These are phyloP conservation scores for Sisyra nigra DNA, from an alignment of 2,888 invertebrate genomes.

Conservation along the genomic window DNA sequence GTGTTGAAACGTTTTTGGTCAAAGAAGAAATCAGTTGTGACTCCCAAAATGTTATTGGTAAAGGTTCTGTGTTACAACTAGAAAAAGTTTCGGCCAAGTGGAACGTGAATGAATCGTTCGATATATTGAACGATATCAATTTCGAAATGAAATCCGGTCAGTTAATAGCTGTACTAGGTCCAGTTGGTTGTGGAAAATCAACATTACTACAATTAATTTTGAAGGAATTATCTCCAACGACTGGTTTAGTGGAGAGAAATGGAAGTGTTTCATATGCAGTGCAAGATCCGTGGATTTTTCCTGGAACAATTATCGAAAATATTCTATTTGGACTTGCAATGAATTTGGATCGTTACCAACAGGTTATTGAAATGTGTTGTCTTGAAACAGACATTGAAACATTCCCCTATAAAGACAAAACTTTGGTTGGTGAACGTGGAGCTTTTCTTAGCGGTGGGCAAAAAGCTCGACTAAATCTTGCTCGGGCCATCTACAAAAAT, in stretches of 20 bases:
- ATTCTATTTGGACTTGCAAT: slow-evolving; percentile 73
- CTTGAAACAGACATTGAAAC: slow-evolving; percentile 83
- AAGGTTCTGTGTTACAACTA: too few species aligned
- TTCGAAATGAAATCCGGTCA: slow-evolving; percentile 46
- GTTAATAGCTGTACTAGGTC: slow-evolving; percentile 73
- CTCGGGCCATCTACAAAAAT: slow-evolving; percentile 79
- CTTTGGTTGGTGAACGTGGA: slow-evolving; percentile 97
- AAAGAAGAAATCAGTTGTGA: slow-evolving; percentile 26
- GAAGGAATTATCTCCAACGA: slow-evolving; percentile 77
- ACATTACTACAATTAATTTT: slow-evolving; percentile 76
- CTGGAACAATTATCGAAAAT: slow-evolving; percentile 83
- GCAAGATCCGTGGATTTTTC: slow-evolving; percentile 97
- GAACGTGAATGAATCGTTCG: slow-evolving; percentile 40
- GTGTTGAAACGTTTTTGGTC: slow-evolving; percentile 45
- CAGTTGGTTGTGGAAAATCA: slow-evolving; percentile 79
- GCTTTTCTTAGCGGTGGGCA: slow-evolving; percentile 83
- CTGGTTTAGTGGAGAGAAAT: slow-evolving; percentile 61
- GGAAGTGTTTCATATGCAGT: slow-evolving; percentile 67
- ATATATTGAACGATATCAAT: slow-evolving; percentile 62
- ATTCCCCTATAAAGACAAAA: slow-evolving; percentile 84
- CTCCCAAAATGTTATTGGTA: background rate
- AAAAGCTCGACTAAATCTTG: slow-evolving; percentile 80
- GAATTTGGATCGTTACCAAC: slow-evolving; percentile 55
- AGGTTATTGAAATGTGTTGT: slow-evolving; percentile 80
- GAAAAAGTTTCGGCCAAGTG: slow-evolving; percentile 50